phyloP scores from a whole-genome alignment of 2,113 vertebrate genomes.

The Bungarus multicinctus region DNA sequence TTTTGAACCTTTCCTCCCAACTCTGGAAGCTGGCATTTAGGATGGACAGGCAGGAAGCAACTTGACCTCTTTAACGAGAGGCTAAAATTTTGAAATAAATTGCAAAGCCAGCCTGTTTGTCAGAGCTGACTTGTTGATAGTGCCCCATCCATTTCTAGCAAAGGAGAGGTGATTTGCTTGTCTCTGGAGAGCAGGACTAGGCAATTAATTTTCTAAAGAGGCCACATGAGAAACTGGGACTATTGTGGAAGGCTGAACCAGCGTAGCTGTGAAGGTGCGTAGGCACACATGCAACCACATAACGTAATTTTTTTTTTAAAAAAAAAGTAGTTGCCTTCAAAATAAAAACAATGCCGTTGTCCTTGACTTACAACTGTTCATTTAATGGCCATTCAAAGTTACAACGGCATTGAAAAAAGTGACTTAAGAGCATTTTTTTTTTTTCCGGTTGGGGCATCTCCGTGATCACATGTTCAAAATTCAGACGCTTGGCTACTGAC shows the following conservation, averaged over 20 bases:
- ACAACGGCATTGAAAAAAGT: background rate
- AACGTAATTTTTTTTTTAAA: no score
- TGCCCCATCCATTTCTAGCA: background rate
- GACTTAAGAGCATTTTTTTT: no score
- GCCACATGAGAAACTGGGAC: background rate
- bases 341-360: no score
- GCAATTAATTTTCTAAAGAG: background rate
- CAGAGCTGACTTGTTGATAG: background rate
- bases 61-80: background rate
- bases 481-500: no score
- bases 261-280: background rate
- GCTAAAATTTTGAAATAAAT: background rate
- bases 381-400: background rate
- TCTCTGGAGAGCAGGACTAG: background rate
- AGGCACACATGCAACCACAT: background rate
- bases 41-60: background rate
- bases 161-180: background rate
- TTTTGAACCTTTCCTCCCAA: background rate
- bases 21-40: background rate
- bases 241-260: background rate
- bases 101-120: background rate
- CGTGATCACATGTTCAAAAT: no score
- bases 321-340: no score
- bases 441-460: no score
- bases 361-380: background rate